These are phyloP conservation scores for Peucedramus taeniatus DNA, from an alignment of 2,113 vertebrate species.

Conservation along the genomic window DNA sequence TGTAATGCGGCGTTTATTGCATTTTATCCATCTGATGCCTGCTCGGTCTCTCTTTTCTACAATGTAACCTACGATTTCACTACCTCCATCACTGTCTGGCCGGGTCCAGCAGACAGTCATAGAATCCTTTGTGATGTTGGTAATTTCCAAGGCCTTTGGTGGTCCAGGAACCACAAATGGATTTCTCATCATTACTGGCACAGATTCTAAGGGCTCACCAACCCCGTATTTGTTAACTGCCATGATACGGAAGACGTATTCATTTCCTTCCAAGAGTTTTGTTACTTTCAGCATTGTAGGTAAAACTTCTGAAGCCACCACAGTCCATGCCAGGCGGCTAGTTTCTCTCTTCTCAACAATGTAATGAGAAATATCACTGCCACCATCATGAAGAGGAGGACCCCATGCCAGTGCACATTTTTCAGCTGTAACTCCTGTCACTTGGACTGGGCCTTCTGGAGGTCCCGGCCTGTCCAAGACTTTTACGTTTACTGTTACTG, in stretches of 20 bases:
- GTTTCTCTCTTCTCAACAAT: conserved; percentile 97
- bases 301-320: conserved; percentile 87
- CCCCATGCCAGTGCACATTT: conserved; percentile 89
- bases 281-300: conserved; percentile 94
- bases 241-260: conserved; percentile 96
- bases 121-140: conserved; percentile 92
- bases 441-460: conserved; percentile 86
- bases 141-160: conserved; percentile 88
- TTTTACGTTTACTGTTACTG: conserved; percentile 86
- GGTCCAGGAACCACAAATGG: conserved; percentile 89
- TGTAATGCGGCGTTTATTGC: conserved; percentile 94
- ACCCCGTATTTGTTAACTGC: conserved; percentile 94
- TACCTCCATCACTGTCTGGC: conserved; percentile 90
- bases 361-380: conserved; percentile 92
- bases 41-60: conserved; percentile 95
- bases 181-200: conserved; percentile 92
- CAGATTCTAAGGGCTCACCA: conserved; percentile 93
- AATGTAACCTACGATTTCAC: conserved; percentile 90
- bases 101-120: conserved; percentile 97
- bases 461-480: conserved; percentile 89
- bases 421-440: conserved; percentile 88
- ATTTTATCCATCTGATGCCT: conserved; percentile 96
- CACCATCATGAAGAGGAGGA: conserved; percentile 90
- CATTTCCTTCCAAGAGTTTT: conserved; percentile 95
- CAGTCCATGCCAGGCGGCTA: conserved; percentile 94